A percentile compares a stretch with the other conserved stretches of the same genome.
These are phyloP conservation scores for Platyrinchus mystaceus DNA, from an alignment of 2,797 vertebrate genomes.

Conservation along the genomic window DNA sequence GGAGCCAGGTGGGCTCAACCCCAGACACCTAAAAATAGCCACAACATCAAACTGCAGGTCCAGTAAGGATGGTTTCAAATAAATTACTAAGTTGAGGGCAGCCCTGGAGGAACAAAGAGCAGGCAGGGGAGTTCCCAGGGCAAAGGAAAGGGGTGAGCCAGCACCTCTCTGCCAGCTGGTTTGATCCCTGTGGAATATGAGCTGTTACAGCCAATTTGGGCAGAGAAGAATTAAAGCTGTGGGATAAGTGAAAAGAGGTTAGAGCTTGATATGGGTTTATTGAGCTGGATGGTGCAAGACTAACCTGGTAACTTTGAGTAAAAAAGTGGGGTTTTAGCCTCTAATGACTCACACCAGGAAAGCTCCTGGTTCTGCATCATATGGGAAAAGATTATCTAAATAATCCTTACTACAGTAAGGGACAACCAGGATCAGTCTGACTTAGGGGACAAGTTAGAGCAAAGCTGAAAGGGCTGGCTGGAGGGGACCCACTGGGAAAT, in stretches of 20 bases:
- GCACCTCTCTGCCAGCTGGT: neutral
- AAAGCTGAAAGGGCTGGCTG: neutral
- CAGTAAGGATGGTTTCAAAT: neutral
- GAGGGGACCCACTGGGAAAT: neutral
- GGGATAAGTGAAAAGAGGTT: neutral
- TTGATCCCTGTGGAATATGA: neutral
- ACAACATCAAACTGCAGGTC: neutral
- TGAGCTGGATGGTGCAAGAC: neutral
- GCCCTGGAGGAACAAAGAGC: neutral
- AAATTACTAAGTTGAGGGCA: neutral
- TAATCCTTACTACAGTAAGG: neutral
- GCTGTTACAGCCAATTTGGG: neutral
- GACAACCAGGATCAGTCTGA: neutral
- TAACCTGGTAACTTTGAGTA: neutral
- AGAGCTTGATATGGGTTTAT: neutral
- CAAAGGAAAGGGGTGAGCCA: neutral
- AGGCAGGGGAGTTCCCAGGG: neutral
- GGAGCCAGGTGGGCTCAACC: neutral
- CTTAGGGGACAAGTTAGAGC: neutral
- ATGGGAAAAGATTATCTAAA: neutral
- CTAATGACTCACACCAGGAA: neutral
- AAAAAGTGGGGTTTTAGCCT: neutral
- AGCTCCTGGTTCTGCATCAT: neutral
- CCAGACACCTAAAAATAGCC: neutral
- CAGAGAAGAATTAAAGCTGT: neutral